Evolutionary conservation across 2,797 vertebrate species (phyloP).

Genomic region (Gadopsis bispinosus): DNA sequence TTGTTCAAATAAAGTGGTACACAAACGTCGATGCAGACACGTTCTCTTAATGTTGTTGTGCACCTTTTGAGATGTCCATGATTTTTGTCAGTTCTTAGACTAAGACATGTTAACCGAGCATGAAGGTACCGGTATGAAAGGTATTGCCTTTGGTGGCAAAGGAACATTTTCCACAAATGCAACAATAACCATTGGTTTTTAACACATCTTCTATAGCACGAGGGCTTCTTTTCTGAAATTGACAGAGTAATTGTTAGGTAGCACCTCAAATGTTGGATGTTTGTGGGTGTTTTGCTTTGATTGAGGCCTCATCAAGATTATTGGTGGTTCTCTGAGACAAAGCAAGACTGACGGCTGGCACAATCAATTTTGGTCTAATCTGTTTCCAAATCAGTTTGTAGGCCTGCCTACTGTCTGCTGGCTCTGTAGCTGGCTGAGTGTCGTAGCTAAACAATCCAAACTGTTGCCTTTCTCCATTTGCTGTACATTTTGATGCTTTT

Average conservation of each 20-base stretch:
- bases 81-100: background rate
- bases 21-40: background rate
- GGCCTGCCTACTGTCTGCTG: slow-evolving; percentile 39
- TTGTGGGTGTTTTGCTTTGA: slow-evolving; percentile 67
- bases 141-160: background rate
- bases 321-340: slow-evolving; percentile 82
- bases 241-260: background rate
- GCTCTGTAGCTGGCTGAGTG: slow-evolving; percentile 35
- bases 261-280: slow-evolving; percentile 27
- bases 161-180: background rate
- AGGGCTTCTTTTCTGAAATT: background rate
- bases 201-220: background rate
- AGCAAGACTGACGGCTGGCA: slow-evolving; percentile 78
- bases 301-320: slow-evolving; percentile 69
- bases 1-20: background rate
- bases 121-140: background rate
- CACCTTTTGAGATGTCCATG: background rate
- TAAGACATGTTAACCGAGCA: background rate
- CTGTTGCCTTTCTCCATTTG: slow-evolving; percentile 79
- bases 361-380: slow-evolving; percentile 66
- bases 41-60: background rate
- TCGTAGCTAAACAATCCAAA: slow-evolving; percentile 51
- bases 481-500: slow-evolving; percentile 79
- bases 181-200: background rate
- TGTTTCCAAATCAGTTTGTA: slow-evolving; percentile 39